Evolutionary conservation across 2,113 vertebrate species (phyloP), one percentile per base, ranked within the genome.

Genomic region (Myotis lucifugus): DNA sequence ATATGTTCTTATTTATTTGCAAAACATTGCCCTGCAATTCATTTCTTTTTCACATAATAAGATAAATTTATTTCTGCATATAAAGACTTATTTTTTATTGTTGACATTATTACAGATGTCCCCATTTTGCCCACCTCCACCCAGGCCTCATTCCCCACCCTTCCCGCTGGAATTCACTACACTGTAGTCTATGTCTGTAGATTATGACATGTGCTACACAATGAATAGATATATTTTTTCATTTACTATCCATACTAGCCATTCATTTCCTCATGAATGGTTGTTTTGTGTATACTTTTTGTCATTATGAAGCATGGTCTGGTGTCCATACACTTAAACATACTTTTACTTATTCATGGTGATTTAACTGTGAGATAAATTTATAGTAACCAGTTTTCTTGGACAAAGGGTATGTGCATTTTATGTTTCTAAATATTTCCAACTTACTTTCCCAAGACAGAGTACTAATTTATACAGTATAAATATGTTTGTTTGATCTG

Each of bases 391-490:
- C 40, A 69, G 1, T 8, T 90, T 83, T 7, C 9, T 52, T 81
- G 19, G 6, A 6, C 13, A 92, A 96, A 59, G 42, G 8, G 8
- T 54, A n/a, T 72, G 2, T 77, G 2, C 15, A 56, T 67, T 88
- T 90, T 76, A 3, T 90, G 27, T 86, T 94, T 70, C 42, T 94
- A 56, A 11, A 66, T 50, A 76, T 70, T 95, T 66, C 32, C 72
- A 81, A 81, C 84, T 52, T 69, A 79, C 32, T 69, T n/a, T 72
- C 17, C 37, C 21, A 67, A 78, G 56, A 14, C 12, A 64, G 61
- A 25, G 8, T 37, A 32, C 5, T 50, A 11, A 52, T 76, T 93
- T 70, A 50, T 46, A 25, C 46, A 40, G 4, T 72, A 81, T 0
- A 82, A 19, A 87, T 46, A 42, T 64, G 25, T 11, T 54, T 85